These are phyloP conservation scores for Coenonympha arcania DNA, from an alignment of 2,888 invertebrate genomes.

Conservation along the genomic window DNA sequence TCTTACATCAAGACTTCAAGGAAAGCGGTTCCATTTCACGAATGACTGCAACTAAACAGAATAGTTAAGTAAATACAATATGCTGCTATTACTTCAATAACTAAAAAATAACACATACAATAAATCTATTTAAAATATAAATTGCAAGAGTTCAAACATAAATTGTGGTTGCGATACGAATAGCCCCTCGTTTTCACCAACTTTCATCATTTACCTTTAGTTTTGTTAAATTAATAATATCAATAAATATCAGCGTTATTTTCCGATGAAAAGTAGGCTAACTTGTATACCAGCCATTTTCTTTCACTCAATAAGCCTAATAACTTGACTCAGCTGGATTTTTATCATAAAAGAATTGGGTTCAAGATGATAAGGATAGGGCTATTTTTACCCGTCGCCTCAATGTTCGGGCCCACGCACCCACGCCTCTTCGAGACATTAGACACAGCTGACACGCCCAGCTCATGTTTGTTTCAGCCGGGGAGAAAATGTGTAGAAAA, in stretches of 20 bases:
- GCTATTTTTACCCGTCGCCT: background rate
- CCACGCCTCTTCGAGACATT: background rate
- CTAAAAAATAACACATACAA: slow-evolving; percentile 2
- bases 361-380: background rate
- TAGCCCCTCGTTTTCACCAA: no score
- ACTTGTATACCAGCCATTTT: no score
- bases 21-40: slow-evolving; percentile 17
- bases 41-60: slow-evolving; percentile 19
- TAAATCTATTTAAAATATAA: background rate
- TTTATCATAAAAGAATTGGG: background rate
- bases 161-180: background rate
- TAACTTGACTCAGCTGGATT: background rate
- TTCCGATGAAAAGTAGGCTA: no score
- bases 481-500: slow-evolving; percentile 3
- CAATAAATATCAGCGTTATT: no score
- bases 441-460: background rate
- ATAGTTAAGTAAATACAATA: slow-evolving; percentile 12
- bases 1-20: slow-evolving; percentile 19
- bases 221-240: no score
- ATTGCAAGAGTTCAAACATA: background rate
- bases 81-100: background rate
- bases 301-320: no score
- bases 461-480: background rate
- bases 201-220: no score
- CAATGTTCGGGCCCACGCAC: background rate